These are phyloP conservation scores for Lepidiolamprologus cunningtoni DNA, from an alignment of 2,113 vertebrate genomes.

Conservation along the genomic window DNA sequence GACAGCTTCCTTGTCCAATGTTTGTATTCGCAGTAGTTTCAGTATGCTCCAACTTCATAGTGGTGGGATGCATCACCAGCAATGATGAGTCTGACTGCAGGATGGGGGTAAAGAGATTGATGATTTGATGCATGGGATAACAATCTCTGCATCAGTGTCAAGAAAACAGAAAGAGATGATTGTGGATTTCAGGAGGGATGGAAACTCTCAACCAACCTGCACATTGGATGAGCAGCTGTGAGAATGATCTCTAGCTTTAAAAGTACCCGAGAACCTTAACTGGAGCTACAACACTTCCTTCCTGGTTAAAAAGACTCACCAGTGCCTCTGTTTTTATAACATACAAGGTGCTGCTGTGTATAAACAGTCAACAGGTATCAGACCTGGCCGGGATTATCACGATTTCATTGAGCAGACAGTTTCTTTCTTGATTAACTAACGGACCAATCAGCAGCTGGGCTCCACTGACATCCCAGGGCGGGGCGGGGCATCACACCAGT, in stretches of 20 bases:
- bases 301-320: not conserved
- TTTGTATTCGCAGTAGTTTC: not conserved
- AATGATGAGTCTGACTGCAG: not conserved
- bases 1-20: not conserved
- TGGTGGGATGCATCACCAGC: not conserved
- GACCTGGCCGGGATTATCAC: not conserved
- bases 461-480: not conserved
- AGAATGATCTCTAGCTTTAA: not conserved
- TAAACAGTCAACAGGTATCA: not conserved
- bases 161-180: not conserved
- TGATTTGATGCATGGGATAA: not conserved
- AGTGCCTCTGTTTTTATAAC: not conserved
- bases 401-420: not conserved
- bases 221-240: not conserved
- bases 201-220: not conserved
- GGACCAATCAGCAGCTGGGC: conserved; percentile 47
- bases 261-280: not conserved
- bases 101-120: not conserved
- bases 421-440: not conserved
- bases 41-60: not conserved
- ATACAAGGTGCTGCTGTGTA: not conserved
- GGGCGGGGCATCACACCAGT: conserved; percentile 74
- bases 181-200: not conserved
- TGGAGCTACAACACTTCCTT: not conserved
- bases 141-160: not conserved